A percentile compares a stretch with the other conserved stretches of the same genome.
phyloP scores from a whole-genome alignment of 2,797 vertebrate species.

The Hylomyscus alleni region DNA sequence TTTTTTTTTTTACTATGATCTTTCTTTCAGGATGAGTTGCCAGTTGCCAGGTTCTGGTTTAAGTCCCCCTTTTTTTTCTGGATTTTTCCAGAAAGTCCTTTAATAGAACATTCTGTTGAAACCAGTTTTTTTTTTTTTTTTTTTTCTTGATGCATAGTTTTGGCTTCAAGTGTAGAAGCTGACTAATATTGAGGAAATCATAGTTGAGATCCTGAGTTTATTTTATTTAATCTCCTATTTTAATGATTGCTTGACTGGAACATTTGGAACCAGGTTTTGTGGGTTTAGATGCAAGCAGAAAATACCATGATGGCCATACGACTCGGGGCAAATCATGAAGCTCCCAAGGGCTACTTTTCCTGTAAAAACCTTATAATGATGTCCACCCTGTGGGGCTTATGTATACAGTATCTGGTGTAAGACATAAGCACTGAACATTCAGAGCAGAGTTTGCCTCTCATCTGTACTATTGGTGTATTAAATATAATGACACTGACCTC shows the following conservation, averaged over 20 bases:
- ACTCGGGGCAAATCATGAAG: not conserved
- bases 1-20: not conserved
- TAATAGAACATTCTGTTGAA: not conserved
- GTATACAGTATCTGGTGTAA: not conserved
- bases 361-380: not conserved
- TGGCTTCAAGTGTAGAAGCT: not conserved
- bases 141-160: not conserved
- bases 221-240: not conserved
- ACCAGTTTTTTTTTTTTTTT: not conserved
- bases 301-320: not conserved
- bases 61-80: not conserved
- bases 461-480: not conserved
- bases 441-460: not conserved
- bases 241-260: not conserved
- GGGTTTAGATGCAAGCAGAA: conserved; percentile 42
- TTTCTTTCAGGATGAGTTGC: not conserved
- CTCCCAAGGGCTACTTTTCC: not conserved
- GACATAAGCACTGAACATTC: not conserved
- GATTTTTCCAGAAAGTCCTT: not conserved
- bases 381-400: not conserved
- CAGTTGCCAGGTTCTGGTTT: not conserved
- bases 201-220: not conserved
- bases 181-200: conserved; percentile 25
- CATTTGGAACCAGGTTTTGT: not conserved
- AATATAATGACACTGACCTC: not conserved